Percentiles rank a stretch among this genome's conserved stretches.
phyloP scores from a whole-genome alignment of 2,113 vertebrate genomes.

The Aythya baeri region DNA sequence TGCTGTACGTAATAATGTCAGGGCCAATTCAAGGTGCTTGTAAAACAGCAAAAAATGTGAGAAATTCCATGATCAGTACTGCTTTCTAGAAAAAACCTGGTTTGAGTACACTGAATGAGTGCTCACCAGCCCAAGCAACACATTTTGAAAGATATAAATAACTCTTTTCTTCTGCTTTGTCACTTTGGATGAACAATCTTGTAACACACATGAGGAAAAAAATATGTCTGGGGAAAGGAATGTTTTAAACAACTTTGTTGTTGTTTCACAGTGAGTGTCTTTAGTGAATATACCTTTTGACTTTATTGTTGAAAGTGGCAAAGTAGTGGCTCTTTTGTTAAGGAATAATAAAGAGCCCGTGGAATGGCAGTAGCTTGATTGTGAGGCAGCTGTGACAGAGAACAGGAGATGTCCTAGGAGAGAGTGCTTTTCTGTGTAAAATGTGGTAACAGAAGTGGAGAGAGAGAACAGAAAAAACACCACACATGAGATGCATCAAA shows the following conservation, averaged over 20 bases:
- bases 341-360: background rate
- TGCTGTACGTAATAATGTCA: background rate
- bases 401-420: background rate
- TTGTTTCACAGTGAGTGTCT: background rate
- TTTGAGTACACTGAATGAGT: background rate
- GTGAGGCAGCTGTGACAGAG: background rate
- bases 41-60: background rate
- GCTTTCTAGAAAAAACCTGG: background rate
- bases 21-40: background rate
- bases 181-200: background rate
- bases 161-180: background rate
- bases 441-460: background rate
- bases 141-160: background rate
- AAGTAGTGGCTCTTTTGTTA: background rate
- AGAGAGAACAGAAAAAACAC: background rate
- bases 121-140: background rate
- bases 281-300: background rate
- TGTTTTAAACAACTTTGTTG: background rate
- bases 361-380: background rate
- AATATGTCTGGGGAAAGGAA: background rate
- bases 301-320: background rate
- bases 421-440: background rate
- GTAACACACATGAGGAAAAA: background rate
- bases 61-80: background rate
- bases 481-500: fast-evolving